A percentile compares a stretch with the other conserved stretches of the same genome.
These are phyloP conservation scores for Parnassius orleans DNA, from an alignment of 2,888 invertebrate genomes.

Conservation along the genomic window DNA sequence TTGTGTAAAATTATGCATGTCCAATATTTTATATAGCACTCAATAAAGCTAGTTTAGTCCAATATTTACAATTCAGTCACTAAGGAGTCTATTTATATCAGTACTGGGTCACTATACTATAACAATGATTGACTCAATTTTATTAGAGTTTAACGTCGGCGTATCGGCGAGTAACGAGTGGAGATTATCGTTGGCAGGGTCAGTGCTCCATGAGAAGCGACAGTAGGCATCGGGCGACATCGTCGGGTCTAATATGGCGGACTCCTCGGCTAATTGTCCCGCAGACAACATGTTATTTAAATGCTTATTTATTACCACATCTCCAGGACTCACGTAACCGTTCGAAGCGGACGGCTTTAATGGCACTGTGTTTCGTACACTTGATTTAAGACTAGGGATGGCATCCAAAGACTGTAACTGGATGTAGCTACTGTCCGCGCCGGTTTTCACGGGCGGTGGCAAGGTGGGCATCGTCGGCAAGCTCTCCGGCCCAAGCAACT, in stretches of 20 bases:
- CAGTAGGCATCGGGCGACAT: conserved; percentile 78
- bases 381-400: conserved; percentile 66
- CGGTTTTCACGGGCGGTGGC: conserved; percentile 60
- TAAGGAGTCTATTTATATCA: conserved; percentile 50
- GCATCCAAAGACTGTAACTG: conserved; percentile 69
- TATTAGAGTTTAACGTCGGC: conserved; percentile 54
- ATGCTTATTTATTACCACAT: conserved; percentile 71
- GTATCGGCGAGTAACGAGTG: conserved; percentile 67
- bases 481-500: conserved; percentile 65
- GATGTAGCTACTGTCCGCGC: conserved; percentile 66
- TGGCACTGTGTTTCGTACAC: conserved; percentile 53
- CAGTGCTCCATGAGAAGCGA: conserved; percentile 76
- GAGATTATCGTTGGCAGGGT: conserved; percentile 71
- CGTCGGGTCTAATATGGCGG: conserved; percentile 68
- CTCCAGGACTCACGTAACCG: conserved; percentile 68
- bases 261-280: conserved; percentile 60
- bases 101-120: conserved; percentile 50
- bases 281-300: conserved; percentile 64
- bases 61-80: conserved; percentile 67
- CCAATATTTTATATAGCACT: conserved; percentile 59
- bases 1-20: conserved; percentile 58
- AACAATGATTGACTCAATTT: conserved; percentile 56
- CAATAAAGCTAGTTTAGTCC: conserved; percentile 59
- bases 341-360: conserved; percentile 55
- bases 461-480: conserved; percentile 71